These are phyloP conservation scores for Sylvietta virens DNA, from an alignment of 2,113 vertebrate species.

Conservation along the genomic window DNA sequence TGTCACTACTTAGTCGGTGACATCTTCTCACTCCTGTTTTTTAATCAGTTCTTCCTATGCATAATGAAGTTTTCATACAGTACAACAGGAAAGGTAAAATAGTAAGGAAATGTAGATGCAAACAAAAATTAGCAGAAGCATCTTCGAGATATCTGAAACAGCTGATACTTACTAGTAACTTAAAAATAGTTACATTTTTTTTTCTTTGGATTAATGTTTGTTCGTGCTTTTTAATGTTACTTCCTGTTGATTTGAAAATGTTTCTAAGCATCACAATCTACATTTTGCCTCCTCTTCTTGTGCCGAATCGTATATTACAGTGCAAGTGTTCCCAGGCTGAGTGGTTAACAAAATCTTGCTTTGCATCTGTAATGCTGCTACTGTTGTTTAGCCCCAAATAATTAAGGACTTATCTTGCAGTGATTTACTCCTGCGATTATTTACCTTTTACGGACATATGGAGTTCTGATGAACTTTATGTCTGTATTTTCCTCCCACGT, in stretches of 20 bases:
- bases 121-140: neutral
- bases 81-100: neutral
- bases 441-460: slow-evolving; percentile 6
- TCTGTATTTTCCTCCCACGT: slow-evolving; percentile 32
- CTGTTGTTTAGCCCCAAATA: slow-evolving; percentile 25
- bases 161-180: neutral
- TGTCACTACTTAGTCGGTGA: neutral
- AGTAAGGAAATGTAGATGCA: neutral
- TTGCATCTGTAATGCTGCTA: neutral
- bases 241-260: neutral
- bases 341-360: neutral
- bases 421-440: neutral
- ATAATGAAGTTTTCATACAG: neutral
- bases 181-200: neutral
- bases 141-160: neutral
- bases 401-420: slow-evolving; percentile 11
- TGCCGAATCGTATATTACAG: neutral
- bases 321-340: neutral
- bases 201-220: neutral
- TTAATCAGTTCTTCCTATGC: neutral
- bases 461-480: slow-evolving; percentile 38
- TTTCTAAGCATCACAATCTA: neutral
- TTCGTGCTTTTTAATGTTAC: neutral
- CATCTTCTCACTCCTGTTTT: neutral
- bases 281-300: neutral